Percentiles rank a stretch among this genome's conserved stretches.
These are phyloP conservation scores for Rhinogobio ventralis DNA, from an alignment of 2,797 vertebrate genomes.

Conservation along the genomic window DNA sequence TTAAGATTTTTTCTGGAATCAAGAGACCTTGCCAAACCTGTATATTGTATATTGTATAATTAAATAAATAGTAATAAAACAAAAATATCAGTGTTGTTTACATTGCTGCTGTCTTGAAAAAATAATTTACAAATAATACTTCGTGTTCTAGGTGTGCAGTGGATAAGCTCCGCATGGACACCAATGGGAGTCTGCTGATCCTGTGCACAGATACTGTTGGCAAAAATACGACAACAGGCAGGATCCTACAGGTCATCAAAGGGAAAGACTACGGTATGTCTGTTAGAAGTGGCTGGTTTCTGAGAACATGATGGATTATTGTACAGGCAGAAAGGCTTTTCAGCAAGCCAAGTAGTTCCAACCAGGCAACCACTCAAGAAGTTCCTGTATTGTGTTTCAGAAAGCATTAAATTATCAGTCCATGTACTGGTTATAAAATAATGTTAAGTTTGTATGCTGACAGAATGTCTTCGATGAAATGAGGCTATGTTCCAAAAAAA, in stretches of 20 bases:
- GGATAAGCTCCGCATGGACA: slow-evolving; percentile 86
- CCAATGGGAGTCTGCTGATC: slow-evolving; percentile 90
- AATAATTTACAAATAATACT: not conserved
- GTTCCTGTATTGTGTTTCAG: slow-evolving; percentile 28
- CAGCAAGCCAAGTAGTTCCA: slow-evolving; percentile 12
- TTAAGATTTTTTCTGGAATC: not conserved
- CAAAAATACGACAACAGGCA: slow-evolving; percentile 90
- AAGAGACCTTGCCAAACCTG: not conserved
- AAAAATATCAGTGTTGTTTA: not conserved
- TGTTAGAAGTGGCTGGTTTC: slow-evolving; percentile 50
- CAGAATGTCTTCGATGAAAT: slow-evolving; percentile 7
- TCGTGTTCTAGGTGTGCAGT: slow-evolving; percentile 87
- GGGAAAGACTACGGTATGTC: slow-evolving; percentile 97
- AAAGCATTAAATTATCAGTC: slow-evolving; percentile 30
- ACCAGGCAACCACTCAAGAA: slow-evolving; percentile 32
- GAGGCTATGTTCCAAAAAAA: not conserved
- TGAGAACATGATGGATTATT: slow-evolving; percentile 36
- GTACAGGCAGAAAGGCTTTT: slow-evolving; percentile 27
- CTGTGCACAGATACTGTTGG: slow-evolving; percentile 93
- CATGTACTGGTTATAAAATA: slow-evolving; percentile 12
- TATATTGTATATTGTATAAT: not conserved
- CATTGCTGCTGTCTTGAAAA: not conserved
- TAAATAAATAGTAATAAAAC: slow-evolving; percentile 10
- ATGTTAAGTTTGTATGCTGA: slow-evolving; percentile 27
- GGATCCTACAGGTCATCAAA: slow-evolving; percentile 93